phyloP scores from a whole-genome alignment of 2,888 invertebrate species.

The Drosophila meridiana region DNA sequence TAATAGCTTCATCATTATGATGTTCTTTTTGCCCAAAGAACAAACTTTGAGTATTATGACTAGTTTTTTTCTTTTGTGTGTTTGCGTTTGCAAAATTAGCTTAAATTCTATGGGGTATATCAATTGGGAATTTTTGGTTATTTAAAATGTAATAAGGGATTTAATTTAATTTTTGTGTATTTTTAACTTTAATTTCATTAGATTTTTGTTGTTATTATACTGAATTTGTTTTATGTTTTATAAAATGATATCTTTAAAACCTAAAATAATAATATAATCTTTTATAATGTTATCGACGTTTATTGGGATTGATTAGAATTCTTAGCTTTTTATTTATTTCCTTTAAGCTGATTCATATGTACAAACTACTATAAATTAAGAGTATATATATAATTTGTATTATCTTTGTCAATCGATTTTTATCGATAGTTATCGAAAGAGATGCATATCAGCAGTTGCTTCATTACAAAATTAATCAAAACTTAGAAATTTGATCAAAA shows the following conservation, averaged over 20 bases:
- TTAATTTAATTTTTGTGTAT: no score
- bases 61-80: not conserved
- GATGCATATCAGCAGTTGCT: not conserved
- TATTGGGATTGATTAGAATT: not conserved
- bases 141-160: no score
- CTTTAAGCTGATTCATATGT: not conserved
- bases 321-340: not conserved
- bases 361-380: no score
- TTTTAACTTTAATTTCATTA: not conserved
- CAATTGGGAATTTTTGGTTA: no score
- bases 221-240: no score
- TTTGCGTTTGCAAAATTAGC: not conserved
- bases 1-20: constrained; percentile 16
- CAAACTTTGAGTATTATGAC: not conserved
- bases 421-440: not conserved
- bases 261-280: not conserved
- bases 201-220: not conserved
- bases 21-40: not conserved
- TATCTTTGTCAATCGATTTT: not conserved
- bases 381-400: no score
- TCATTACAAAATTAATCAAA: not conserved
- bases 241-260: not conserved
- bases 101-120: not conserved
- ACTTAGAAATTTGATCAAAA: not conserved
- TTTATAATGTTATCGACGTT: not conserved